Evolutionary conservation across 2,888 invertebrate species (phyloP), one percentile per base, ranked within the genome.

Genomic region (Megamerina dolium): DNA sequence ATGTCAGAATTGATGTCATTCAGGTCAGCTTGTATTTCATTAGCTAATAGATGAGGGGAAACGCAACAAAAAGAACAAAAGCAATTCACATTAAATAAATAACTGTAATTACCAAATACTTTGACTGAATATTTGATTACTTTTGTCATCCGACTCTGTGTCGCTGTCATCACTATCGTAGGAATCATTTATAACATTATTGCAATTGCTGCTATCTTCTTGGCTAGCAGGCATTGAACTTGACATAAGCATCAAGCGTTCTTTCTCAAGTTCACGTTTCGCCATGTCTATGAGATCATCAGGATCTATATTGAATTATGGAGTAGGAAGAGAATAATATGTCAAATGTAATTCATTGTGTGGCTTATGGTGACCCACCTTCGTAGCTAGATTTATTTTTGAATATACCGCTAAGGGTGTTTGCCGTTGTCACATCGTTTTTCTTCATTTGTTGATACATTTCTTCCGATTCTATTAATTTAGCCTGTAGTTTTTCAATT

Each of bases 1-100:
- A 97, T 96, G 70, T 96, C 93, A 35, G 87, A 87, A 43, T 91
- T 93, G 13, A 97, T 73, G 9, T 87, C 86, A 12, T 91, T 87
- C 46, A 97, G 74, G 65, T 94, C 90, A 21, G 87, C 86, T 53
- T 87, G 79, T 29, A 81, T 79, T 32, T 74, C 77, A 47, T 76
- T 74, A 42, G 76, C 75, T 63, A 56, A 67, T 65, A 14, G 5
- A n/a, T 31, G 39, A 30, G 10, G 3, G 26, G 9, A 26, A 41
- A n/a, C n/a, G 8, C 9, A 23, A 20, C 8, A 12, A 5, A 2
- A 30, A 17, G 4, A 33, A 18, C 17, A n/a, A n/a, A n/a, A n/a
- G n/a, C n/a, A n/a, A n/a, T n/a, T n/a, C n/a, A n/a, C n/a, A n/a
- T n/a, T n/a, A n/a, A n/a, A n/a, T n/a, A n/a, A n/a, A n/a, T n/a